Percentiles rank a stretch among this genome's conserved stretches.
phyloP scores from a whole-genome alignment of 2,113 vertebrate genomes.

The Puntigrus tetrazona region DNA sequence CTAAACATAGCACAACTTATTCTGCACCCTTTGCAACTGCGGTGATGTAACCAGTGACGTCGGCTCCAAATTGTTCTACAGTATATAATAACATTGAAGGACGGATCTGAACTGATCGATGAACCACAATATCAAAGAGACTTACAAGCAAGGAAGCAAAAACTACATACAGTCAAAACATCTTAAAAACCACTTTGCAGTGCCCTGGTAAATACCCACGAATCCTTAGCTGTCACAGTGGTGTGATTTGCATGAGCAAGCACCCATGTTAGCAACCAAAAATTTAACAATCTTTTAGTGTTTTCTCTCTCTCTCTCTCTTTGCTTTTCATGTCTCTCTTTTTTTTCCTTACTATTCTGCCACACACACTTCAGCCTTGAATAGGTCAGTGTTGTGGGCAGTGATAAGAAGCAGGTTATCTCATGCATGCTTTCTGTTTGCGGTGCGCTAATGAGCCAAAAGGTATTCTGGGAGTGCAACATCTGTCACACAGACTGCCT shows the following conservation, averaged over 20 bases:
- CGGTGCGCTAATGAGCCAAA: slow-evolving; percentile 41
- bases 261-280: background rate
- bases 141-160: background rate
- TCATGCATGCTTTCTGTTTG: slow-evolving; percentile 43
- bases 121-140: background rate
- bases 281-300: background rate
- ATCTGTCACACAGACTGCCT: slow-evolving; percentile 55
- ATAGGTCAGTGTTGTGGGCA: slow-evolving; percentile 59
- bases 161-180: background rate
- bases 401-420: slow-evolving; percentile 55
- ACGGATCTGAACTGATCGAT: too few species aligned
- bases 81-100: too few species aligned
- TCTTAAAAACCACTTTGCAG: background rate
- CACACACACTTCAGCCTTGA: background rate
- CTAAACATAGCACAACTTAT: background rate
- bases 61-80: too few species aligned
- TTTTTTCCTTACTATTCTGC: background rate
- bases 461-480: slow-evolving; percentile 53
- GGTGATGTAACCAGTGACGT: background rate
- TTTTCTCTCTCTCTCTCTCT: background rate
- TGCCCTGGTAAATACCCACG: background rate
- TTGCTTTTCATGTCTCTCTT: background rate
- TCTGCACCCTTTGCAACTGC: background rate
- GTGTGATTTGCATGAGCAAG: background rate
- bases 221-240: background rate